Evolutionary conservation across 37 sponge, comb jelly and placozoan species (phyloP), one percentile per base, ranked within the genome.

Genomic region (Lycopodina hypogea): DNA sequence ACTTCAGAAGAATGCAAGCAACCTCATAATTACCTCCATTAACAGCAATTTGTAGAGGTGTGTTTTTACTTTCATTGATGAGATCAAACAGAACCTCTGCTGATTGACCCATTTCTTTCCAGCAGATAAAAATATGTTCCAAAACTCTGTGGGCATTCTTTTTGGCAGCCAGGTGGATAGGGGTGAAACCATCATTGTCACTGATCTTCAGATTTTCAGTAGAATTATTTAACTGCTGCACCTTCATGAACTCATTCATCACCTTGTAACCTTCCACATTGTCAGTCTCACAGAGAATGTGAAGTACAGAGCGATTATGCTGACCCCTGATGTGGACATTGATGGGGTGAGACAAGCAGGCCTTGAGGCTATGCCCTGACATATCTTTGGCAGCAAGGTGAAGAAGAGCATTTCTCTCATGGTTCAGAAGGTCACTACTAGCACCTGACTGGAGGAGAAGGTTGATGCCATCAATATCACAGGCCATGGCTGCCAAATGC

Each of bases 31-130:
- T 77, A 35, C 94, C 86, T 41, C 81, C 89, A 71, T 87, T 89
- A 19, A 94, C 87, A 24, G 94, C 94, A 57, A 81, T 75, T 62
- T 94, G 91, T 22, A 94, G 82, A 26, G 94, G 94, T 29, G 94
- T 94, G 50, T 79, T 84, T 55, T 94, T 93, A 69, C 89, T 90
- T 59, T 86, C 86, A 50, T 89, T 83, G 17, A 93, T 65, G 60
- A 89, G 86, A 0, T 56, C 34, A 19, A 93, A 71, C 0, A 93
- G 55, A 26, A 7, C 19, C 29, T 89, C 93, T 45, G 64, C 26
- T 17, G 93, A 68, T 68, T 89, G 89, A 0, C 93, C 93, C 42
- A 86, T 87, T 29, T 56, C 72, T 52, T 29, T 56, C 45, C 68
- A 62, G 9, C 37, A 22, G 26, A 7, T 30, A 18, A 93, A 83